Conservation (phyloP, 2,113 vertebrate species). For the Chloropsis cyanopogon region DNA sequence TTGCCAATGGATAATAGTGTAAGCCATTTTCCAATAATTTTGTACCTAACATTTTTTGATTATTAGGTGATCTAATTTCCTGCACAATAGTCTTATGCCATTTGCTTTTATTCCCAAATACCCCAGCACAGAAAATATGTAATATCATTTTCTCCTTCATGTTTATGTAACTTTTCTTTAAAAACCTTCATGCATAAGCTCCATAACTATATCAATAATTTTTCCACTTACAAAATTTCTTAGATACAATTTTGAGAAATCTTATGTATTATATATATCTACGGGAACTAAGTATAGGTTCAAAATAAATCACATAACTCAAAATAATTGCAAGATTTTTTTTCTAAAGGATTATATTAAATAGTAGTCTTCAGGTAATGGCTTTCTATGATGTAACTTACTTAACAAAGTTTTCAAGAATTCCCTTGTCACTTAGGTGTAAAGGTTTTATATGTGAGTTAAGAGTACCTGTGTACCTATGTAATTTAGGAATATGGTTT, state of each 20-base stretch:
- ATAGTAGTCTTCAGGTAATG: neutral
- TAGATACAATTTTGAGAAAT: neutral
- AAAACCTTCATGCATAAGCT: neutral
- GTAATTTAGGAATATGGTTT: neutral
- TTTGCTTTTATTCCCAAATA: neutral
- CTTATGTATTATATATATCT: neutral
- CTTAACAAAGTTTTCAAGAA: neutral
- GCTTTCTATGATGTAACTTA: neutral
- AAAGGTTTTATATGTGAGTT: neutral
- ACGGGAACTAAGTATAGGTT: neutral
- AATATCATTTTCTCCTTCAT: neutral
- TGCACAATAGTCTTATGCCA: neutral
- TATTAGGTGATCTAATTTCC: neutral
- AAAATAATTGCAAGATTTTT: neutral
- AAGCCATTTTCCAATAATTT: slow-evolving; percentile 14
- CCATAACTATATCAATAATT: neutral
- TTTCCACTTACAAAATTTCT: neutral
- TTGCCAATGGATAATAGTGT: slow-evolving; percentile 80
- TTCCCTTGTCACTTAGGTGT: neutral
- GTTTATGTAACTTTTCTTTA: neutral
- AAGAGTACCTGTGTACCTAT: neutral
- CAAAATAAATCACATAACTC: neutral
- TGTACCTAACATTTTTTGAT: neutral
- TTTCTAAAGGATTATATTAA: neutral
- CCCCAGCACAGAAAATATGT: neutral